These are phyloP conservation scores for Trissolcus brochymenae DNA, from an alignment of 2,888 invertebrate genomes.

Conservation along the genomic window DNA sequence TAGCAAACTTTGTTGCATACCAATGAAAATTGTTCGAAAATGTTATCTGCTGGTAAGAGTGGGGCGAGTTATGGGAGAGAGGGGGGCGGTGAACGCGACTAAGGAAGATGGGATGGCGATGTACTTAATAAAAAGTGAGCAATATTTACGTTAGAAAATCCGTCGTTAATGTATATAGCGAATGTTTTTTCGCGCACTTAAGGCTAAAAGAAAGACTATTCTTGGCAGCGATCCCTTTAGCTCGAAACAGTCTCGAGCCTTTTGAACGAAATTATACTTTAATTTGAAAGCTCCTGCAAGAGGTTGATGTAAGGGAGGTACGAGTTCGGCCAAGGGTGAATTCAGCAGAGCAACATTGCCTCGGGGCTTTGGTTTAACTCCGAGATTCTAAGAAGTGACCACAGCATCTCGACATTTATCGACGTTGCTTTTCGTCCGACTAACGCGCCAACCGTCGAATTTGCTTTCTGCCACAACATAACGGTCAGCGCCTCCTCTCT, in stretches of 20 bases:
- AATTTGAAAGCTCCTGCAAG: conserved; percentile 71
- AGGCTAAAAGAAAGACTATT: conserved; percentile 49
- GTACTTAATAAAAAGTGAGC: conserved; percentile 28
- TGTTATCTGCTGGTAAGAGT: conserved; percentile 1
- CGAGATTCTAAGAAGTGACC: conserved; percentile 67
- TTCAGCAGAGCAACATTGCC: conserved; percentile 64
- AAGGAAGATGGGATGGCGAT: conserved; percentile 1
- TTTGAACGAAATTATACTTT: conserved; percentile 70
- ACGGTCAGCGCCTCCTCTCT: conserved; percentile 27
- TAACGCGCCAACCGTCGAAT: conserved; percentile 56
- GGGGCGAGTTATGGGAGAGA: neutral
- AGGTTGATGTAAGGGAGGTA: conserved; percentile 60
- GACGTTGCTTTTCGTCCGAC: conserved; percentile 66
- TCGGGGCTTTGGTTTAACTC: conserved; percentile 68
- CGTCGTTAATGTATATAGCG: conserved; percentile 37
- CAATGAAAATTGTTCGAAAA: conserved; percentile 1
- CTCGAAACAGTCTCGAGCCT: conserved; percentile 63
- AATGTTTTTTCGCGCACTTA: conserved; percentile 52
- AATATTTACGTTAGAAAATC: conserved; percentile 38
- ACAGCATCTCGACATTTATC: conserved; percentile 73
- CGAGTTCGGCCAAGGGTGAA: conserved; percentile 64
- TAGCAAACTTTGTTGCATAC: conserved; percentile 30
- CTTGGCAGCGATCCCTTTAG: conserved; percentile 62
- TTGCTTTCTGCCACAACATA: conserved; percentile 49
- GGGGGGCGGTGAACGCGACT: neutral